Evolutionary conservation across 2,888 invertebrate genomes (phyloP), one percentile per base, ranked within the genome.

Genomic region (Loripinus fragilis): DNA sequence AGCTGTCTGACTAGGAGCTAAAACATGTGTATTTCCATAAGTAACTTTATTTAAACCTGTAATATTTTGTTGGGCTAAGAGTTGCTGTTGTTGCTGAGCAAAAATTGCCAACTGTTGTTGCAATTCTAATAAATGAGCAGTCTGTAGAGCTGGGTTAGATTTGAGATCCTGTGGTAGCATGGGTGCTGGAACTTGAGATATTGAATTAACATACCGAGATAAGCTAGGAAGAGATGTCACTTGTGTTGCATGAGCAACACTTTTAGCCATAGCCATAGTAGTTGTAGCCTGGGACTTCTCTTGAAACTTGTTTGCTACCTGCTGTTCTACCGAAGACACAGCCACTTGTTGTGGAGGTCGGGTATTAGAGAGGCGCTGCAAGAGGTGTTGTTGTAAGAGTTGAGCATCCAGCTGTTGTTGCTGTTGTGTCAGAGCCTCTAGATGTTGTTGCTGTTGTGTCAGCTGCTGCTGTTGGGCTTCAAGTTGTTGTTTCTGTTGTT

Each of bases 401-500:
- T 77, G 71, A 12, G 80, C 73, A 48, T 73, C 79, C 0, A 78
- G 52, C n/a, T 70, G 69, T n/a, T 67, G 74, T 33, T 69, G 74
- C 23, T 35, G 80, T 30, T 76, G 75, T 15, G 78, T 75, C 10
- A 80, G 71, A 20, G 78, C 71, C 7, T 76, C 67, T 10, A 80
- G 76, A 52, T 71, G 83, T 35, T 76, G 72, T 71, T 73, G 80
- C 35, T 78, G 81, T n/a, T 68, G 71, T 30, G 77, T 28, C 38
- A 80, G 78, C 66, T 76, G 76, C 48, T 76, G 75, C 64, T 80
- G 82, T 66, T 70, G 71, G 8, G 67, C 74, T 20, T 60, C 60
- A 41, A 83, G 66, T 23, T 78, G 78, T 50, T 84, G 79, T 38
- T 74, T 64, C 78, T 66, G 48, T 75, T 81, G 25, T 60, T 77